phyloP scores from a whole-genome alignment of 1,140 invertebrate species.

The Myzus persicae region DNA sequence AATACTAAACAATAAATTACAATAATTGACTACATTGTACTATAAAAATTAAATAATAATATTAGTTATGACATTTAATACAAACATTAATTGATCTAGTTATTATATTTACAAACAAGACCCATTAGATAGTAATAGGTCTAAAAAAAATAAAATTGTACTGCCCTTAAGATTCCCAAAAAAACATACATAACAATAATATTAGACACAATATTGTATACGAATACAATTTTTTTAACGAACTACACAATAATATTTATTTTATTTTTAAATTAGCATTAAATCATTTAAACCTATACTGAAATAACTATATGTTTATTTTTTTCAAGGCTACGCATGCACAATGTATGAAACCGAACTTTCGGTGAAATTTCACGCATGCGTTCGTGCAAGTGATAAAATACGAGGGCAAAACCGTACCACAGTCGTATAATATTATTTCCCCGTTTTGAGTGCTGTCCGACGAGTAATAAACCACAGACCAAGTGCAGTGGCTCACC shows the following conservation, averaged over 20 bases:
- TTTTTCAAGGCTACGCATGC: neutral
- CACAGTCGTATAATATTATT: neutral
- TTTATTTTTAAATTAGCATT: neutral
- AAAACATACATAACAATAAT: neutral
- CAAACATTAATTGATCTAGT: too few relatives aligned
- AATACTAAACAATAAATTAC: too few relatives aligned
- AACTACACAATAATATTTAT: neutral
- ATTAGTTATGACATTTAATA: too few relatives aligned
- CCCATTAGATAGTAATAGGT: too few relatives aligned
- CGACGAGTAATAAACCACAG: conserved; percentile 29
- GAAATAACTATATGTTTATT: neutral
- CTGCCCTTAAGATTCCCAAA: neutral
- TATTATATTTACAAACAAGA: too few relatives aligned
- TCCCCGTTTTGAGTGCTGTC: neutral
- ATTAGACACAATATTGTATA: neutral
- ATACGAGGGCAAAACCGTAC: neutral
- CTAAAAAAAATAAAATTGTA: too few relatives aligned
- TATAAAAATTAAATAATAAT: too few relatives aligned
- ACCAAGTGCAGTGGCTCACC: conserved; percentile 36
- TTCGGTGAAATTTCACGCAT: neutral
- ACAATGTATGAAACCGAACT: neutral
- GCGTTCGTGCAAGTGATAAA: neutral
- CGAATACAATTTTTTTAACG: neutral
- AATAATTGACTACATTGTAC: too few relatives aligned
- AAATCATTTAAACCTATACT: neutral